Evolutionary conservation across 2,797 vertebrate genomes (phyloP).

Genomic region (Pampus argenteus): DNA sequence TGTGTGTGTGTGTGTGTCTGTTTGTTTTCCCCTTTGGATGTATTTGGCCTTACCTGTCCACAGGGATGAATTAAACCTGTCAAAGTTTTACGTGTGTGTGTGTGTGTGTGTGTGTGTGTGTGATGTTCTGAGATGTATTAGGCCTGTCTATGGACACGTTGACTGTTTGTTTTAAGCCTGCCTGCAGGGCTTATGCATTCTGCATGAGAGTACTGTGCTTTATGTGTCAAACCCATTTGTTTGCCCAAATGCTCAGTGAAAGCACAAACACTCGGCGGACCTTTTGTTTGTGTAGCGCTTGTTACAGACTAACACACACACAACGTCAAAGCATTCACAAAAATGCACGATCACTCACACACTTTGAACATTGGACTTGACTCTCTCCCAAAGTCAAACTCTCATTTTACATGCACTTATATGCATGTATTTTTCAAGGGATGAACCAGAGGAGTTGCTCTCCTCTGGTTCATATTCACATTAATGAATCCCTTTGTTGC

Average conservation of each 20-base stretch:
- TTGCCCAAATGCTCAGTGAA: slow-evolving; percentile 78
- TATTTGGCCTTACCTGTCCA: slow-evolving; percentile 79
- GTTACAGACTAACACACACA: slow-evolving; percentile 25
- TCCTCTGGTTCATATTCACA: no score
- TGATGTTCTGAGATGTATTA: slow-evolving; percentile 73
- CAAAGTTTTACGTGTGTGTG: slow-evolving; percentile 48
- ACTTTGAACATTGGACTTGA: slow-evolving; percentile 25
- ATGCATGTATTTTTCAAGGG: slow-evolving; percentile 37
- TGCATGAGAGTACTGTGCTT: slow-evolving; percentile 80
- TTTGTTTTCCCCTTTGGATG: slow-evolving; percentile 53
- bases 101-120: slow-evolving; percentile 22
- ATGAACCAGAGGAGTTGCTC: slow-evolving; percentile 13
- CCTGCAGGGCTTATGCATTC: slow-evolving; percentile 81
- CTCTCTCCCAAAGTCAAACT: slow-evolving; percentile 40
- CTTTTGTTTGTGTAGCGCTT: slow-evolving; percentile 71
- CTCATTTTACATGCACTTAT: slow-evolving; percentile 11
- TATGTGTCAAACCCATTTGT: slow-evolving; percentile 83
- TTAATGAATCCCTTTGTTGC: slow-evolving; percentile 58
- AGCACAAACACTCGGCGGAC: slow-evolving; percentile 72
- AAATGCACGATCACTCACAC: slow-evolving; percentile 9
- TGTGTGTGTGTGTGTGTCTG: slow-evolving; percentile 5
- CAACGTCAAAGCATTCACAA: background rate
- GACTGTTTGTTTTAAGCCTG: slow-evolving; percentile 81
- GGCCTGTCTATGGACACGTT: slow-evolving; percentile 73
- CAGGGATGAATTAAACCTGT: slow-evolving; percentile 77